Evolutionary conservation across 2,113 vertebrate genomes (phyloP).

Genomic region (Hyperoodon ampullatus): DNA sequence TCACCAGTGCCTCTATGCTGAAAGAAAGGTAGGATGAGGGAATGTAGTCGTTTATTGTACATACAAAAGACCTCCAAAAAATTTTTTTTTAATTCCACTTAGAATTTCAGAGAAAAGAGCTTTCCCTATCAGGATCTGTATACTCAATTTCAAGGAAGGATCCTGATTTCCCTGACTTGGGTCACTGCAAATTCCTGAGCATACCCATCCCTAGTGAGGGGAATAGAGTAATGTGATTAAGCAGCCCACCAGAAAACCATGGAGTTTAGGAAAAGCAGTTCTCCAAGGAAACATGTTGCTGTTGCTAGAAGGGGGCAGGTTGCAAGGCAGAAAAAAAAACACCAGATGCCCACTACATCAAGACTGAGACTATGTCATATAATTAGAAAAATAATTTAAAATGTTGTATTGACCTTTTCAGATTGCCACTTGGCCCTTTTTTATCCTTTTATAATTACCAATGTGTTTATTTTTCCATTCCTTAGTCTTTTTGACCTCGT

Average conservation of each 20-base stretch:
- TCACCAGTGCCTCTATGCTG: not conserved
- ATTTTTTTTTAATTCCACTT: not conserved
- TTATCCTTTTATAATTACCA: not conserved
- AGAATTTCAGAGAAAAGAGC: slow-evolving; percentile 2
- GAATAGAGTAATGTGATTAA: not conserved
- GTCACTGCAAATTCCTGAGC: not conserved
- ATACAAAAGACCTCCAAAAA: not conserved
- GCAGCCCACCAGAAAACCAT: not conserved
- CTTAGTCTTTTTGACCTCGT: slow-evolving; percentile 45
- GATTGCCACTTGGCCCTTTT: not conserved
- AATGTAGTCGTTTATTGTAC: not conserved
- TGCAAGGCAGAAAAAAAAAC: not conserved
- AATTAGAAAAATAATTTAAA: slow-evolving; percentile 29
- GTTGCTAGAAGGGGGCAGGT: not conserved
- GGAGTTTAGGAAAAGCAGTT: not conserved
- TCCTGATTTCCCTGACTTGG: not conserved
- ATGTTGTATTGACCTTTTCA: not conserved
- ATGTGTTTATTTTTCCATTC: slow-evolving; percentile 32
- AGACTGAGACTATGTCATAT: not conserved
- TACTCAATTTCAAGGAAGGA: not conserved
- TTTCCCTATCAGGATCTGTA: not conserved
- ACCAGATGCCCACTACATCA: not conserved
- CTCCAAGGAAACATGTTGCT: not conserved
- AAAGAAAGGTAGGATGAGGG: not conserved
- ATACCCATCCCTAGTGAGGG: not conserved